Evolutionary conservation across 2,113 vertebrate species (phyloP), one percentile per base, ranked within the genome.

Genomic region (Pipa parva): DNA sequence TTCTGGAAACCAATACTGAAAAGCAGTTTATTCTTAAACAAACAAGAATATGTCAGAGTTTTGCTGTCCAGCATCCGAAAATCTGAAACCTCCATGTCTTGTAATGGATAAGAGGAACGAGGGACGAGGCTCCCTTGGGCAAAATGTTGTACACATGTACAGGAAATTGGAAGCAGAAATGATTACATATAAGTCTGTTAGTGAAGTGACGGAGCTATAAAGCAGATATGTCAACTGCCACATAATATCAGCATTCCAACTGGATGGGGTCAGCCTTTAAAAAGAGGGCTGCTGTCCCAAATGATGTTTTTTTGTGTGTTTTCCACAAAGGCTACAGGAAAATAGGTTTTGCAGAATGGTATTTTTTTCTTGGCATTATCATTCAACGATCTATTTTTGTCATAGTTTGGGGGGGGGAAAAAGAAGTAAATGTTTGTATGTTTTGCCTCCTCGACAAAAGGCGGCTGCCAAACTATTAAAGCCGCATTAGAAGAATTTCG

Each of bases 101-200:
- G 63, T 42, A 65, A 73, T 45, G 45, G 76, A 76, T 52, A 52
- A 72, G 22, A 11, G 37, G 4, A 20, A 61, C 59, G 28, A 45
- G 26, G 69, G 79, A 64, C 59, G 28, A 17, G 39, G 9, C 64
- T 81, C 78, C 70, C 73, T 60, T 73, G 76, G 71, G 74, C 2
- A 26, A 71, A 48, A 27, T 76, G 74, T 79, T 37, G 21, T 77
- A 77, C 77, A 78, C 62, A 75, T 81, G 80, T 80, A 81, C 76
- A 81, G 81, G 82, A 86, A 86, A 83, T 83, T 77, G 78, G 78
- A 81, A 57, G 72, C 75, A 83, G 79, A 77, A 78, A 83, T 77
- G 79, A 83, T 72, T 78, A 67, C 73, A 77, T 52, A 31, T 0
- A 1, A 73, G 66, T 55, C 67, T 74, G 77, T 81, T 78, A 78